Conservation (phyloP, 2,797 vertebrate genomes). For the Psittacula echo region DNA sequence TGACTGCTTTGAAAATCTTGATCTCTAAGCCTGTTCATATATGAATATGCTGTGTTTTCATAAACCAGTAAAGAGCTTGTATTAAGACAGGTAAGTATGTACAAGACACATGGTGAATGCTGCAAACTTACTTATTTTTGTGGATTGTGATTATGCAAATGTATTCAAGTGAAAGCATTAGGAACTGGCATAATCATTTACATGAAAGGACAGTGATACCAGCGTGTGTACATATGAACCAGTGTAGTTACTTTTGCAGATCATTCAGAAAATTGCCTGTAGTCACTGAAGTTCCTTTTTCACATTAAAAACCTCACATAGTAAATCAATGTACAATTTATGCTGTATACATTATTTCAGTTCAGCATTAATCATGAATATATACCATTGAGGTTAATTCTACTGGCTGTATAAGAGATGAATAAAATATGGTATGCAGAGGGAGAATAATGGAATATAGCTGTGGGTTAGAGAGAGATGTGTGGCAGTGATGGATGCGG, state of each 20-base stretch:
- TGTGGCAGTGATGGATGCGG: not conserved
- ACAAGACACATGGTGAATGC: not conserved
- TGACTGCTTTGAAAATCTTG: not conserved
- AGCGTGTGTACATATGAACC: not conserved
- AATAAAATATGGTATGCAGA: not conserved
- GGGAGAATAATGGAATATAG: not conserved
- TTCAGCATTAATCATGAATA: not conserved
- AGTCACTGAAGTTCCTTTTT: not conserved
- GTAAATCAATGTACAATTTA: not conserved
- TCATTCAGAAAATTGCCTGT: not conserved
- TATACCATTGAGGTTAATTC: not conserved
- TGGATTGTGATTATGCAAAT: not conserved
- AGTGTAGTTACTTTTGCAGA: not conserved
- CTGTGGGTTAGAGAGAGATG: not conserved
- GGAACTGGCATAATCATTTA: not conserved
- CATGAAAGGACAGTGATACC: not conserved
- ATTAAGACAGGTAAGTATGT: not conserved
- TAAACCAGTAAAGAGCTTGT: not conserved
- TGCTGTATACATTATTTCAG: not conserved
- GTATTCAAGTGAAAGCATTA: not conserved
- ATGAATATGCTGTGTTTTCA: not conserved
- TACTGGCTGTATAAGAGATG: not conserved
- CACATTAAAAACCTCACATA: fast-evolving
- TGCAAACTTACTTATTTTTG: not conserved
- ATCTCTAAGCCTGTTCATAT: not conserved